These are phyloP conservation scores for Brenthis daphne DNA, from an alignment of 2,888 invertebrate species.

Conservation along the genomic window DNA sequence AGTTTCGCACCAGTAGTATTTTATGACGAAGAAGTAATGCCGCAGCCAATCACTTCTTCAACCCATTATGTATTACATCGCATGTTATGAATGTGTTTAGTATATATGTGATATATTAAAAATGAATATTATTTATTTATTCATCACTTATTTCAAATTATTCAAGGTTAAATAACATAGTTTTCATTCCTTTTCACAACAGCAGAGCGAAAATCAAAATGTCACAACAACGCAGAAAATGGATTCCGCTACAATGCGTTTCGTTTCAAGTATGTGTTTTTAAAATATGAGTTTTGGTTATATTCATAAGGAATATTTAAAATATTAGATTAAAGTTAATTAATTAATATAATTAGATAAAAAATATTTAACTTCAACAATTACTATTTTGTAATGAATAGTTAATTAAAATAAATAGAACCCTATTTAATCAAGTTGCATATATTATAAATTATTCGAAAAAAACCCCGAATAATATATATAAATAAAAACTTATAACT, in stretches of 20 bases:
- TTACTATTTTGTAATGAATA: no score
- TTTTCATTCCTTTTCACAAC: conserved; percentile 54
- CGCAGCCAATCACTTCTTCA: conserved; percentile 74
- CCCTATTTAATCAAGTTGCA: no score
- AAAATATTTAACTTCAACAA: no score
- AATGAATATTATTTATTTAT: conserved; percentile 43
- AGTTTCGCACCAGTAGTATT: conserved; percentile 39
- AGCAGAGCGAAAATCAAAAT: conserved; percentile 65
- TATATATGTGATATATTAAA: conserved; percentile 44
- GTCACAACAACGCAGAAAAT: conserved; percentile 82
- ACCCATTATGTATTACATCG: conserved; percentile 69
- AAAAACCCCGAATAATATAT: no score
- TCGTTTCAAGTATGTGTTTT: conserved; percentile 33
- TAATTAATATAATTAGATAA: no score
- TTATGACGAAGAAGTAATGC: conserved; percentile 61
- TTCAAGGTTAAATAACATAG: conserved; percentile 47
- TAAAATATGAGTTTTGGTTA: not conserved
- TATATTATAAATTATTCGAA: no score
- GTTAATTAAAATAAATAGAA: no score
- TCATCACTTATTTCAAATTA: conserved; percentile 54
- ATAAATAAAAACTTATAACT: no score
- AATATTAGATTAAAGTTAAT: not conserved
- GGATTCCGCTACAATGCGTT: conserved; percentile 61
- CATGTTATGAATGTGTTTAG: conserved; percentile 41
- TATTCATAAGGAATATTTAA: not conserved